phyloP scores from a whole-genome alignment of 1,140 invertebrate species.

The Bradysia coprophila region DNA sequence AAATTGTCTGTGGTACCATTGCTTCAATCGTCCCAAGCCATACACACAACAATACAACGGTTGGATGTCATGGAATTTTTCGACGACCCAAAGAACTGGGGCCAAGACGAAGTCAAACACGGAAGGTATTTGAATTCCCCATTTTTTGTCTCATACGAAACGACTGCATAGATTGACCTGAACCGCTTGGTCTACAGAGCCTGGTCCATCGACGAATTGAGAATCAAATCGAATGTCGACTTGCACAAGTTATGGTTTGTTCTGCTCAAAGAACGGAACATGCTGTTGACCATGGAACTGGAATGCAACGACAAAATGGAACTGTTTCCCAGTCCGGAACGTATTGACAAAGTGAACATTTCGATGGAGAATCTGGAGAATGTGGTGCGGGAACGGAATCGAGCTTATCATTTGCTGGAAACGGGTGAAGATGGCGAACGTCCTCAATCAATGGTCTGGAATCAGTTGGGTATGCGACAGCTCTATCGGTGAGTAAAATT shows the following conservation, averaged over 20 bases:
- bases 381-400: constrained; percentile 83
- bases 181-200: too few species aligned
- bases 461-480: constrained; percentile 35
- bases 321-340: constrained; percentile 86
- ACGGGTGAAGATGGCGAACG: constrained; percentile 69
- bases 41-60: constrained; percentile 25
- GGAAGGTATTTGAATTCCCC: too few species aligned
- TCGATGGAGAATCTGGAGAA: constrained; percentile 91
- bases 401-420: constrained; percentile 79
- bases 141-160: too few species aligned
- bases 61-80: constrained; percentile 78
- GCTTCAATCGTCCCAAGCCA: not conserved
- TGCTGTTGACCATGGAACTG: constrained; percentile 92
- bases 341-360: constrained; percentile 77
- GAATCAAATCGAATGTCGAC: constrained; percentile 90
- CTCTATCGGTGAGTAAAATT: constrained; percentile 19
- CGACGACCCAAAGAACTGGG: constrained; percentile 77
- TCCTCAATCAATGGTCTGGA: constrained; percentile 34
- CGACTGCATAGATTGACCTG: too few species aligned
- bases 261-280: constrained; percentile 89
- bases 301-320: constrained; percentile 45
- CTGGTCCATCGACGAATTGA: constrained; percentile 80
- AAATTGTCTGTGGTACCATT: not conserved
- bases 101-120: constrained; percentile 49
- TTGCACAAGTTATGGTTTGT: constrained; percentile 97